phyloP scores from a whole-genome alignment of 2,888 invertebrate species.

The Drymonia ruficornis region DNA sequence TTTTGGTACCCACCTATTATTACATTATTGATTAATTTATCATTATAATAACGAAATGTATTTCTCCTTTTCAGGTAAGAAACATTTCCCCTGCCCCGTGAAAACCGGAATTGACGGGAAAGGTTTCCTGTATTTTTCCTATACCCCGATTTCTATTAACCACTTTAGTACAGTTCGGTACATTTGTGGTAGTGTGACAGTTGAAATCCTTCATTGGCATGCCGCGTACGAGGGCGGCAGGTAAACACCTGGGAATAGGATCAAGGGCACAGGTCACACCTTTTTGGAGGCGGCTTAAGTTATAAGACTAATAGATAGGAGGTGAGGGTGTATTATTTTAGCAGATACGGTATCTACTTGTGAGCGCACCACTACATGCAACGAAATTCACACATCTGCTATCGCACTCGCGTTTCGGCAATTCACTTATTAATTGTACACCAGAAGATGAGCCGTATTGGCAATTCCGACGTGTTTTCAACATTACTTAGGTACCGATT shows the following conservation, averaged over 20 bases:
- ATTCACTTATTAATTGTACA: too few species aligned
- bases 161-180: not conserved
- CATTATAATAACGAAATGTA: not conserved
- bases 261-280: slow-evolving; percentile 48
- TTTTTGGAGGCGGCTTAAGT: slow-evolving; percentile 33
- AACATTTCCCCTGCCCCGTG: not conserved
- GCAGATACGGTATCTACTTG: too few species aligned
- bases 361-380: too few species aligned
- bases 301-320: too few species aligned
- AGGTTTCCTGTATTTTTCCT: not conserved
- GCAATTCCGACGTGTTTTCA: too few species aligned
- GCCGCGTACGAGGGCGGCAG: slow-evolving; percentile 35
- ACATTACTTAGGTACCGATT: too few species aligned
- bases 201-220: slow-evolving; percentile 44
- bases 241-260: slow-evolving; percentile 50
- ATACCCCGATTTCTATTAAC: not conserved
- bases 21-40: too few species aligned
- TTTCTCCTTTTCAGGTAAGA: not conserved
- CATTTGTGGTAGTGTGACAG: slow-evolving; percentile 16
- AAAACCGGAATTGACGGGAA: not conserved
- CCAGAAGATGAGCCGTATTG: too few species aligned
- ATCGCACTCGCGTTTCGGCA: too few species aligned
- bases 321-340: too few species aligned
- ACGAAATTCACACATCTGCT: too few species aligned
- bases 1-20: too few species aligned